A percentile compares a stretch with the other conserved stretches of the same genome.
Evolutionary conservation across 2,113 vertebrate genomes (phyloP).

Genomic region (Epinephelus moara): DNA sequence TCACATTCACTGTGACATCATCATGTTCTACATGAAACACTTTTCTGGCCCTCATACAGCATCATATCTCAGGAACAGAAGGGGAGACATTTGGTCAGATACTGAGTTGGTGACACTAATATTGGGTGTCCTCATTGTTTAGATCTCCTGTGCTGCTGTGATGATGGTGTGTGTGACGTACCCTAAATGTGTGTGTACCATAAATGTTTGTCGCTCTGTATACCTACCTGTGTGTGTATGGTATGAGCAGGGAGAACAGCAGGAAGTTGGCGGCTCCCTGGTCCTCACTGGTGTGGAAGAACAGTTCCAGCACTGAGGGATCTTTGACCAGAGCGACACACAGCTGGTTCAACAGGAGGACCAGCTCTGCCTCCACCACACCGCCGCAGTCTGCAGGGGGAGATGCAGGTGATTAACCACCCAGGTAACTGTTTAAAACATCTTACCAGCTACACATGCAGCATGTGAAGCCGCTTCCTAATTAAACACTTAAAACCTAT

Average conservation of each 20-base stretch:
- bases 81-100: too few species aligned
- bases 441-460: background rate
- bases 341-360: constrained; percentile 91
- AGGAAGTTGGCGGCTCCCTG: constrained; percentile 97
- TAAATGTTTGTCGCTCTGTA: background rate
- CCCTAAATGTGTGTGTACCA: background rate
- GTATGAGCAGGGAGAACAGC: constrained; percentile 95
- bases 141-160: too few species aligned
- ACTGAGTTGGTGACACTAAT: too few species aligned
- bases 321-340: constrained; percentile 94
- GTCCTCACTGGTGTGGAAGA: constrained; percentile 96
- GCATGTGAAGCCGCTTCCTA: background rate
- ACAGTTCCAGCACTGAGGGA: constrained; percentile 94
- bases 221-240: constrained; percentile 91
- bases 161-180: too few species aligned
- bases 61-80: too few species aligned
- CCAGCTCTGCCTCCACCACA: constrained; percentile 90
- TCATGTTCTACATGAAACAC: too few species aligned
- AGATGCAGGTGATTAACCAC: background rate
- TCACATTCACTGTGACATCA: too few species aligned
- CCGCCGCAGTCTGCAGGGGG: constrained; percentile 51
- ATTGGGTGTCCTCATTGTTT: too few species aligned
- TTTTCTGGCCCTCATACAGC: too few species aligned
- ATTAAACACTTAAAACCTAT: constrained; percentile 5
- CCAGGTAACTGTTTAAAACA: constrained; percentile 1